Conservation (phyloP, 2,113 vertebrate species). For the Oophaga pumilio region DNA sequence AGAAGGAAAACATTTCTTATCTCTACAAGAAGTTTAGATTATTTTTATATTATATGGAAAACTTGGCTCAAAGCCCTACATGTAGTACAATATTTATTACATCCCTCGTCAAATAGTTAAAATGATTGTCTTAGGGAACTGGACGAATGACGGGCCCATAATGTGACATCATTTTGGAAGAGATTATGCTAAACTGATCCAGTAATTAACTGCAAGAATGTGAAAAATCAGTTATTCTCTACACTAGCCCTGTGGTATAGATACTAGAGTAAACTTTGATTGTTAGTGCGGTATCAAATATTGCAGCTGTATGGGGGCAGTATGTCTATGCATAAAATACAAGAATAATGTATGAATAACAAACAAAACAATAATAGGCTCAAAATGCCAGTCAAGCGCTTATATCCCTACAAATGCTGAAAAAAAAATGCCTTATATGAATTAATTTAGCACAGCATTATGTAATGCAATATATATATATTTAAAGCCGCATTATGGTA, state of each 20-base stretch:
- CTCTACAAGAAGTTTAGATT: neutral
- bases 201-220: neutral
- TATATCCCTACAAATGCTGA: neutral
- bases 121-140: neutral
- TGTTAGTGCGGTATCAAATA: neutral
- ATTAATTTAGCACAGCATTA: neutral
- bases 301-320: neutral
- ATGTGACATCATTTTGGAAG: neutral
- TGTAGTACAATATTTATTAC: neutral
- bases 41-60: neutral
- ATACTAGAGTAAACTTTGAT: neutral
- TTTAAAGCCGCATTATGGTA: too few species aligned
- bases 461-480: neutral
- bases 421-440: neutral
- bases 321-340: neutral
- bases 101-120: neutral
- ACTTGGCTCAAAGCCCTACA: neutral
- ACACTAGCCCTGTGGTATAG: neutral
- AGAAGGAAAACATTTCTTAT: constrained; percentile 9
- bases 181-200: neutral
- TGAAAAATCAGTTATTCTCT: neutral
- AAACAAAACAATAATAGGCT: neutral
- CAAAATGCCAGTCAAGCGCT: neutral
- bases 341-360: neutral
- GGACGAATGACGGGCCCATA: neutral